Conservation (phyloP, 2,888 invertebrate species). For the Melanostoma mellinum region DNA sequence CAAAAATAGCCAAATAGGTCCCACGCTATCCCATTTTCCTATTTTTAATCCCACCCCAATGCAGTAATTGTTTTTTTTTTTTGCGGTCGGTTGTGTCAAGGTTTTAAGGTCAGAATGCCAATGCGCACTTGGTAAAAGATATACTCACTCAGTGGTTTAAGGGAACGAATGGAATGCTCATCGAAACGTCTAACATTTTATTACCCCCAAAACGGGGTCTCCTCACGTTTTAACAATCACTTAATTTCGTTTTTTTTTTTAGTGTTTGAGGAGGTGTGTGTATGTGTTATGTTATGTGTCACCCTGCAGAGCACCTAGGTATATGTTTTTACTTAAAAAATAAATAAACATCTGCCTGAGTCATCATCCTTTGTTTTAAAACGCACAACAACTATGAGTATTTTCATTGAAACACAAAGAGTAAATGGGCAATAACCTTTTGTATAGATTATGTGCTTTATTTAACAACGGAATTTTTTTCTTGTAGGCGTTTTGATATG, state of each 20-base stretch:
- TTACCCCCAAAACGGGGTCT: not conserved
- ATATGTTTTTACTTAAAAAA: not conserved
- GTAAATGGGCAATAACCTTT: slow-evolving; percentile 51
- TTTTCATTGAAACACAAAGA: slow-evolving; percentile 30
- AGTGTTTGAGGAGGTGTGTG: slow-evolving; percentile 6
- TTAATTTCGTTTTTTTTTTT: slow-evolving; percentile 1
- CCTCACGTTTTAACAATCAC: slow-evolving; percentile 8
- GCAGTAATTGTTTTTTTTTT: not conserved
- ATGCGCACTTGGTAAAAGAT: slow-evolving; percentile 4
- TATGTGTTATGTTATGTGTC: not conserved
- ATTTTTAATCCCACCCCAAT: not conserved
- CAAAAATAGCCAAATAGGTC: not conserved
- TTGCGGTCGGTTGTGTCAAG: slow-evolving; percentile 24
- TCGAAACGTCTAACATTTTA: slow-evolving; percentile 10
- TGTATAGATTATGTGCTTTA: not conserved
- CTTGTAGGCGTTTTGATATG: not conserved
- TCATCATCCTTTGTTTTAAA: slow-evolving; percentile 53
- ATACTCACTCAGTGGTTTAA: not conserved
- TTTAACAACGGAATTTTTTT: not conserved
- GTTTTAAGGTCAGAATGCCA: slow-evolving; percentile 50
- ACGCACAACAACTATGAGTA: slow-evolving; percentile 36
- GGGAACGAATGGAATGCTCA: not conserved
- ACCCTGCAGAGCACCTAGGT: not conserved
- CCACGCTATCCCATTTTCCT: not conserved
- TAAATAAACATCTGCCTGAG: slow-evolving; percentile 29